Evolutionary conservation across 2,113 vertebrate species (phyloP), one percentile per base, ranked within the genome.

Genomic region (Pygoscelis antarcticus): DNA sequence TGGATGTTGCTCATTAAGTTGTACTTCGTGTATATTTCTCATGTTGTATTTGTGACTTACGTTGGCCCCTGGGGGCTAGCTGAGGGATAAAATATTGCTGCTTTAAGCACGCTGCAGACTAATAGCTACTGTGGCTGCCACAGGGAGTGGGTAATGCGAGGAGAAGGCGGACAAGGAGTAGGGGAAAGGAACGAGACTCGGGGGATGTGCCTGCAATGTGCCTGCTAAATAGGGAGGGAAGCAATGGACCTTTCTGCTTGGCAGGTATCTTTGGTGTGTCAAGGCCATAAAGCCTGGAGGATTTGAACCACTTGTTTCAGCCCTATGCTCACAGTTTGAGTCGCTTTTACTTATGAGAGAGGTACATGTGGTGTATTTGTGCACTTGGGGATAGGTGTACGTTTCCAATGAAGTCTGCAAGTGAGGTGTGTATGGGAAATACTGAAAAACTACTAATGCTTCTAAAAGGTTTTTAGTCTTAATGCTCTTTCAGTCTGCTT

Each of bases 381-480:
- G 74, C 65, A 7, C 74, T n/a, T 36, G 44, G 74, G 84, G 52
- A 27, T 68, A 34, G 72, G 52, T 42, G 66, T 36, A 7, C 0
- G 0, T 40, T 96, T 96, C 87, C 20, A 3, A 87, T 94, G 72
- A 94, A 76, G 13, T 18, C 89, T 80, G 44, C 29, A 26, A 68
- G 75, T 0, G 4, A 94, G 51, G 30, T 42, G 49, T 17, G 23
- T 87, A 20, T 85, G 84, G 93, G 90, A 96, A 96, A 91, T 80
- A 36, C 10, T 80, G 70, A 86, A 88, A 94, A 70, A 89, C 57
- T 90, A 51, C 68, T 89, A 84, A 81, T 74, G 54, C 40, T 78
- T 92, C n/a, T 92, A 81, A 97, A 95, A 92, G 80, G 64, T 66
- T 96, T 96, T 95, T 70, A 95, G 64, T 40, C 62, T 77, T 92